Conservation (phyloP, 2,888 invertebrate species). For the Athalia circularis region DNA sequence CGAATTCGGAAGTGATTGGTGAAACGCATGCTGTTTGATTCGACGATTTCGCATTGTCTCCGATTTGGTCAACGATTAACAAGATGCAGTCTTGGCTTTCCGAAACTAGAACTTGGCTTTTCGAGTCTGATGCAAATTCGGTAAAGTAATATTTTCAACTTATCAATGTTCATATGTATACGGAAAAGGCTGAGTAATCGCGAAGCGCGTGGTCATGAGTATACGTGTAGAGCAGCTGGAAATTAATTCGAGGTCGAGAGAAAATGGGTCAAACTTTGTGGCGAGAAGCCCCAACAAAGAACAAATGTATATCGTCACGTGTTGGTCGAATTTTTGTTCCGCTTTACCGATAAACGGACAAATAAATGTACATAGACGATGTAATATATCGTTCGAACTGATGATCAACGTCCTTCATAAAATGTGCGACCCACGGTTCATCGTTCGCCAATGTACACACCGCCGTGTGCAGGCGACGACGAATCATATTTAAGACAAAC, state of each 20-base stretch:
- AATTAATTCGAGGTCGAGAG: background rate
- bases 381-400: background rate
- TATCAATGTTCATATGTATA: background rate
- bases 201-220: background rate
- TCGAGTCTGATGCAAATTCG: constrained; percentile 59
- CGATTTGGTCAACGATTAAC: background rate
- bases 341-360: background rate
- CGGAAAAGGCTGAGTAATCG: background rate
- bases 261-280: background rate
- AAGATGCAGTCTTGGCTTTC: constrained; percentile 64
- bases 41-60: background rate
- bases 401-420: background rate
- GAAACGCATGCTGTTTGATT: no score
- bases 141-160: constrained; percentile 54
- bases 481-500: background rate
- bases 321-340: no score
- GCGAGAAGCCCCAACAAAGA: background rate
- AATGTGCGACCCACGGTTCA: constrained; percentile 4
- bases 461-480: background rate
- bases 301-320: no score
- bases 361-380: background rate
- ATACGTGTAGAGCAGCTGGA: background rate
- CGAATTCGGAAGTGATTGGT: no score
- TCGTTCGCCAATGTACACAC: background rate
- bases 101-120: constrained; percentile 63